Percentiles rank a stretch among this genome's conserved stretches.
Evolutionary conservation across 2,113 vertebrate genomes (phyloP).

Genomic region (Lagopus muta): DNA sequence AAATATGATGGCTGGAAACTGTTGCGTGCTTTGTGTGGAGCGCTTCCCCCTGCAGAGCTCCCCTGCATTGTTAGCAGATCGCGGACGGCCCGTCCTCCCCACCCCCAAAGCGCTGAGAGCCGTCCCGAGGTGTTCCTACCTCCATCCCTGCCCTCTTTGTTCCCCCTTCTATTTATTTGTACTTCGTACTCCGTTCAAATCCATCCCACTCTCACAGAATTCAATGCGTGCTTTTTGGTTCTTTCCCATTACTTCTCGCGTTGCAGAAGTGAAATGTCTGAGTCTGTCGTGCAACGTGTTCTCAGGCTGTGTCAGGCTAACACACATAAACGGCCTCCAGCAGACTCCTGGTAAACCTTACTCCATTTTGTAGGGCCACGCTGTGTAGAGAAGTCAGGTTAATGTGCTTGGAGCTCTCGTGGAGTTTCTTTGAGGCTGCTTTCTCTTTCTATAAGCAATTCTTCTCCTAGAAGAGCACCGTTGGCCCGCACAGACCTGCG

Average conservation of each 20-base stretch:
- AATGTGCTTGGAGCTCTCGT: not conserved
- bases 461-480: not conserved
- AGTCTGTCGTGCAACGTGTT: not conserved
- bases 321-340: not conserved
- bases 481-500: not conserved
- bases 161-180: not conserved
- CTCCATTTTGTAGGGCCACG: not conserved
- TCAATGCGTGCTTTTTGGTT: not conserved
- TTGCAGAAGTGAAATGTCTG: not conserved
- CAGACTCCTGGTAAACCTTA: not conserved
- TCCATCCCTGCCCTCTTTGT: not conserved
- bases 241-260: not conserved
- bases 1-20: not conserved
- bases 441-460: not conserved
- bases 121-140: not conserved
- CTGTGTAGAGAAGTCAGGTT: not conserved
- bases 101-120: not conserved
- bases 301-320: not conserved
- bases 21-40: not conserved
- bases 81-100: fast-evolving
- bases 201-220: not conserved
- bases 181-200: not conserved
- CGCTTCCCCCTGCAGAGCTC: not conserved
- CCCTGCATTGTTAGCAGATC: not conserved
- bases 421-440: not conserved